Conservation (phyloP, 1,140 invertebrate genomes). For the Heterodera carotae region DNA sequence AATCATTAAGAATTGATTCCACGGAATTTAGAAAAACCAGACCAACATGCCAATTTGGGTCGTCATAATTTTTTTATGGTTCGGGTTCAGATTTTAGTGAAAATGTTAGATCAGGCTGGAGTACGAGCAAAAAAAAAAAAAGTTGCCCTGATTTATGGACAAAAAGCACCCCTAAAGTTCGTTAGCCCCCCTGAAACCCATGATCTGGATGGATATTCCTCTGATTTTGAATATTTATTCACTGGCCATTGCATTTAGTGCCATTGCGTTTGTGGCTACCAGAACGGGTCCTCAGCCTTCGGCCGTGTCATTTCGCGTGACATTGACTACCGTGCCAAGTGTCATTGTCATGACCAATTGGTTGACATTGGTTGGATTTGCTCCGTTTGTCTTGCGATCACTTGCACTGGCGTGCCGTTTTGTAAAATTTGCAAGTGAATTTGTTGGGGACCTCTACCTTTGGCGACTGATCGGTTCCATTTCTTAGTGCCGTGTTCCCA, state of each 20-base stretch:
- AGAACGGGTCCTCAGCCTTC: neutral
- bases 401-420: conserved; percentile 94
- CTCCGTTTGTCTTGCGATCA: conserved; percentile 92
- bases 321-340: conserved; percentile 42
- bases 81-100: no score
- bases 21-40: no score
- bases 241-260: conserved; percentile 24
- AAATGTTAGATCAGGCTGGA: no score
- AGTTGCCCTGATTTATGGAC: no score
- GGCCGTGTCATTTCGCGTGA: neutral
- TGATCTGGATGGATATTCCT: no score
- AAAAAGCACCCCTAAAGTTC: no score
- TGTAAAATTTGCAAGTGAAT: conserved; percentile 95
- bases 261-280: conserved; percentile 30
- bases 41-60: no score
- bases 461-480: conserved; percentile 1
- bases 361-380: conserved; percentile 47
- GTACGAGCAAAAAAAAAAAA: no score
- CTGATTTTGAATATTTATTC: no score
- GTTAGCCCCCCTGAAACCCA: no score
- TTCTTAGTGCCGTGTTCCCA: conserved; percentile 27
- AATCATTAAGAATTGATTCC: no score
- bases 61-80: no score
- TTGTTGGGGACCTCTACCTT: conserved; percentile 2
- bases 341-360: conserved; percentile 48